A percentile compares a stretch with the other conserved stretches of the same genome.
These are phyloP conservation scores for Axis porcinus DNA, from an alignment of 2,113 vertebrate genomes.

Conservation along the genomic window DNA sequence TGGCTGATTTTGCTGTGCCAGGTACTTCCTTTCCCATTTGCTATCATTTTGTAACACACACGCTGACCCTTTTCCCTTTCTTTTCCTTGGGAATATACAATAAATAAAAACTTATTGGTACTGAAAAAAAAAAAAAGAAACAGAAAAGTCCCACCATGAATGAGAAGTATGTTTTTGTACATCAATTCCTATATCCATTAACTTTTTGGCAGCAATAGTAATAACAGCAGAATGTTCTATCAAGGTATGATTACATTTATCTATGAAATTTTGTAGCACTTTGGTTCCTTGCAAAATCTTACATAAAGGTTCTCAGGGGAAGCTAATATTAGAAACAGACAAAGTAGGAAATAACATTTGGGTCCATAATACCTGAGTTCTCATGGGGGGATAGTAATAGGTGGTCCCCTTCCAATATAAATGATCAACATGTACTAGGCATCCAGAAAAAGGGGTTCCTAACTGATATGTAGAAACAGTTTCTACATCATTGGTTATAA, in stretches of 20 bases:
- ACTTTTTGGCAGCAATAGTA: background rate
- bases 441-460: background rate
- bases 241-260: background rate
- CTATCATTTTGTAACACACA: constrained; percentile 64
- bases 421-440: background rate
- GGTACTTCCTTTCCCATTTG: constrained; percentile 23
- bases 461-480: background rate
- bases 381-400: background rate
- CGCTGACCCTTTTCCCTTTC: constrained; percentile 41
- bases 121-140: background rate
- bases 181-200: background rate
- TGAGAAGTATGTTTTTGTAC: background rate
- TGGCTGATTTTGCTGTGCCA: constrained; percentile 55
- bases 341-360: background rate
- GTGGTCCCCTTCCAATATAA: background rate
- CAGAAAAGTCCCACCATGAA: background rate
- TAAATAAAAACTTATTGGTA: constrained; percentile 69
- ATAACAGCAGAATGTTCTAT: background rate
- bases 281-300: background rate
- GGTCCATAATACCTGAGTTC: background rate
- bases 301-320: background rate
- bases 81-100: constrained; percentile 65
- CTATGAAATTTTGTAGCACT: background rate
- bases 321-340: background rate
- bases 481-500: background rate